Evolutionary conservation across 1,140 invertebrate genomes (phyloP), one percentile per base, ranked within the genome.

Genomic region (Drosophila tsacasi): DNA sequence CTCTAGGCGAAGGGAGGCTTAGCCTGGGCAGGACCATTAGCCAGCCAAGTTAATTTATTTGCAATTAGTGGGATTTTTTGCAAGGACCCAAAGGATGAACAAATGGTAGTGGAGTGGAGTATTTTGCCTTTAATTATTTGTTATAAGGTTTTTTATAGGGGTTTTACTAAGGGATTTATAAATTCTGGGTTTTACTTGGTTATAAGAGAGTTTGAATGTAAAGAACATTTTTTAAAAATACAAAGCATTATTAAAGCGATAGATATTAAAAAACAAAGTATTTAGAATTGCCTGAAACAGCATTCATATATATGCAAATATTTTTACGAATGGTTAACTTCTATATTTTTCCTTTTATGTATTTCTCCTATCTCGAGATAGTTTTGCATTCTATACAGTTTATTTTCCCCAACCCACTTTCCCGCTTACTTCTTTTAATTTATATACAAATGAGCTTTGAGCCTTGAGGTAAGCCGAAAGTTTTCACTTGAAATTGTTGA

Each of bases 41-140:
- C 63, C 35, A 71, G 66, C 78, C 59, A 65, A 76, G 81, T 85
- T 86, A 90, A 90, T 90, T 90, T 90, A 90, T 90, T 90, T 90
- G 85, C 85, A 90, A 90, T 90, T 90, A 90, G 85, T 72, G 35
- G 61, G 63, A 66, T 50, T 69, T 54, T 67, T 37, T 57, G 54
- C 15, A 13, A 19, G 55, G 46, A 15, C 44, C 17, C 25, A 57
- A 55, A 17, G 67, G 30, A 68, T 71, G 17, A 25, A 23, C 21
- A 25, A 52, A 55, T 67, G 64, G 32, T 23, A 9, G 47, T 25
- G 17, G 66, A 21, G 35, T 32, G 17, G 66, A 21, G 35, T 49
- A 23, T 19, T 30, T 19, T 42, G 42, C 23, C 21, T 42, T 58
- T 68, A n/a, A 39, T 35, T 46, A 57, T 42, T 21, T 65, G 49